Base-by-base conservation (phyloP, 2,797 vertebrate species). In the Muscicapa striata region DNA sequence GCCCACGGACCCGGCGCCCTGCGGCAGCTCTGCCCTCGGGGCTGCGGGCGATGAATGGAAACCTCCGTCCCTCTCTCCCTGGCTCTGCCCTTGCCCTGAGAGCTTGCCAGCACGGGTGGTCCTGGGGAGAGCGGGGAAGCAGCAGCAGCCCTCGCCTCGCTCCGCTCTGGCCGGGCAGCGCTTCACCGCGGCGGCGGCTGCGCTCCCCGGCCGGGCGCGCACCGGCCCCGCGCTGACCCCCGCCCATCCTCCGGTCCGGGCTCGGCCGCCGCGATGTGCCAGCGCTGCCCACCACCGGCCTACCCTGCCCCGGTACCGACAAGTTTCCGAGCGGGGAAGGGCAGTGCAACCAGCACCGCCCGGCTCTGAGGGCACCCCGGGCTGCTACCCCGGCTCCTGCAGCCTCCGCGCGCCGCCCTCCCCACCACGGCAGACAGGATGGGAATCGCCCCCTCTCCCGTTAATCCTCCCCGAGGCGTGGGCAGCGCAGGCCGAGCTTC, bases 71-170 rank as follows among this genome's bases (percentile, higher is more conserved):
- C 16, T 5, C 30, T 51, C 45, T 5, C 20, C 20, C 36, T 0
- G 38, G 13, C 11, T 8, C 5, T 45, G 18, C 21, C 30, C 48
- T 29, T 24, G 61, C 18, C 46, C 51, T 1, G 13, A 14, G 45
- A 10, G 11, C 24, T 6, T 8, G 10, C 20, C 14, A 10, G 1
- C 0, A 5, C 3, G 4, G 32, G 15, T 8, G 29, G 24, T 34
- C 30, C 21, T 1, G 40, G 32, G 29, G 19, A 76, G 27, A 17
- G 45, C 5, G 36, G 20, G 3, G 46, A 4, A 45, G 24, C 27
- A 8, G 24, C 27, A 63, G 72, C 5, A 2, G 32, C 26, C 8
- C 32, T 8, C 22, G 23, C 77, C 52, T 11, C 1, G 32, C 4
- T 24, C 52, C 3, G 6, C 34, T 11, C 38, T 49, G 16, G 0